Base-by-base conservation (phyloP, 2,888 invertebrate species). In the Odontothrips loti region DNA sequence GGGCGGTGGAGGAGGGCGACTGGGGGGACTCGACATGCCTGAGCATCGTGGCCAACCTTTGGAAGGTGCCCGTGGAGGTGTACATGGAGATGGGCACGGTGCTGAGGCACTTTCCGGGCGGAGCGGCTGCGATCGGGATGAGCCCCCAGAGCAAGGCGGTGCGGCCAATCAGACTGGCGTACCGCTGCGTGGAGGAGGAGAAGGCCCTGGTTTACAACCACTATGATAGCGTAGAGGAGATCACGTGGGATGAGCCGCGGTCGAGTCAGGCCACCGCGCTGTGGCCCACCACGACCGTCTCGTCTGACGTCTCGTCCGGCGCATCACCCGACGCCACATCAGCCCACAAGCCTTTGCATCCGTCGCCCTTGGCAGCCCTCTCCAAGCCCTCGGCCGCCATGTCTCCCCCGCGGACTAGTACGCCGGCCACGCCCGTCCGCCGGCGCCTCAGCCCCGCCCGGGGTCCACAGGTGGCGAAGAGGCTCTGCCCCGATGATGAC, bases 311-410 rank as follows among this genome's bases (percentile, higher is more conserved):
- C n/a, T 6, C 68, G n/a, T 8, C 11, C 23, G 23, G 9, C 23
- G 23, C 27, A 11, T n/a, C n/a, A 6, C 4, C 23, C 3, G 23
- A 15, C n/a, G 20, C 23, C n/a, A 11, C 63, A 2, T 23, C 68
- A 11, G 0, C 68, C 4, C 23, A 0, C 23, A 0, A 0, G 3
- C 23, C 68, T 3, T 0, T 4, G 11, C 23, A 1, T 4, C n/a
- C 68, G 23, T 1, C 23, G 68, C 9, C 68, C 11, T 23, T 10
- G 68, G 10, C 27, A 9, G 23, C 11, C 3, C 20, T 63, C 63
- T 2, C 23, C 68, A 27, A 6, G 23, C 15, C 20, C 58, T 20
- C 20, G 20, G 17, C 58, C 15, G n/a, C 58, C 10, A 17, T 6
- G 20, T 58, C 58, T 17, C 58, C 17, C 15, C n/a, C 58, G 58